A percentile compares a stretch with the other conserved stretches of the same genome.
phyloP scores from a whole-genome alignment of 2,888 invertebrate genomes.

The Erebia ligea region DNA sequence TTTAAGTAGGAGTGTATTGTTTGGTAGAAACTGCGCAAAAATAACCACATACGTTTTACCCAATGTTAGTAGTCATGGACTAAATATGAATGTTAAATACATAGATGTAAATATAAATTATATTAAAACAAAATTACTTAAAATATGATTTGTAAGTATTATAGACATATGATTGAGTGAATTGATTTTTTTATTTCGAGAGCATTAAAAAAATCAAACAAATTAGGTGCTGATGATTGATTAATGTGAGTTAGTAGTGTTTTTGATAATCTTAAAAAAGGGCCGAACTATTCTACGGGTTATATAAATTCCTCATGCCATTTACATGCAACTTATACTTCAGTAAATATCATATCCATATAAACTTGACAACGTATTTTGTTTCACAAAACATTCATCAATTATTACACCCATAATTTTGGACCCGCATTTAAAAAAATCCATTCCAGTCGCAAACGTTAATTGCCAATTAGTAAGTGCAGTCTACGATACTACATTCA shows the following conservation, averaged over 20 bases:
- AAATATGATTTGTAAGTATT: not conserved
- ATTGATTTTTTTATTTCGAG: not conserved
- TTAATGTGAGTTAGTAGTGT: slow-evolving; percentile 9
- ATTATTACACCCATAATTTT: slow-evolving; percentile 37
- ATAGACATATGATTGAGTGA: not conserved
- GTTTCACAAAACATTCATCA: slow-evolving; percentile 51
- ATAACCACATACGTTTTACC: slow-evolving; percentile 51
- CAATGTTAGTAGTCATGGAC: slow-evolving; percentile 27
- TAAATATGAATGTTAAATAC: not conserved
- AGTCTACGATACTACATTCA: slow-evolving; percentile 71
- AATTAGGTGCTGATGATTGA: slow-evolving; percentile 1
- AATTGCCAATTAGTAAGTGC: slow-evolving; percentile 80
- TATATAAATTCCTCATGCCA: slow-evolving; percentile 31
- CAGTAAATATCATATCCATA: slow-evolving; percentile 38
- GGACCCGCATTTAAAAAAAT: slow-evolving; percentile 47
- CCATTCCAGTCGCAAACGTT: slow-evolving; percentile 64
- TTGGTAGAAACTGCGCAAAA: slow-evolving; percentile 77
- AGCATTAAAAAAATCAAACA: not conserved
- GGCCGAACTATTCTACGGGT: slow-evolving; percentile 15
- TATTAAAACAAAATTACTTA: not conserved
- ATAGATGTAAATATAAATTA: slow-evolving; percentile 7
- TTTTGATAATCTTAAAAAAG: not conserved
- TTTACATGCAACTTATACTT: slow-evolving; percentile 43
- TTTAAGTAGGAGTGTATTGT: slow-evolving; percentile 81
- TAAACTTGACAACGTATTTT: slow-evolving; percentile 30